Conservation (phyloP, 2,797 vertebrate genomes). For the Gymnocypris eckloni region DNA sequence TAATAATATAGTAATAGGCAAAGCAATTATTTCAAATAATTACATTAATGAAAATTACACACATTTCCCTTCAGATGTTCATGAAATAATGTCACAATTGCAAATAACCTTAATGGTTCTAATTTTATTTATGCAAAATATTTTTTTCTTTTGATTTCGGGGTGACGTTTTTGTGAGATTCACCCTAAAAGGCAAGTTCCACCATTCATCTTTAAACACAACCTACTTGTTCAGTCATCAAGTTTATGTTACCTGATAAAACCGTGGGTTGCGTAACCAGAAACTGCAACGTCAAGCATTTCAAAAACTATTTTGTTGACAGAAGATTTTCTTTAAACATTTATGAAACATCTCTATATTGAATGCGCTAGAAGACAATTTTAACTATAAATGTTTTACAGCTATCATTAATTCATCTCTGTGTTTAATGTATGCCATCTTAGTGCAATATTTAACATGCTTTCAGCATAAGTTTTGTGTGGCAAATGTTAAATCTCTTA, state of each 20-base stretch:
- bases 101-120: background rate
- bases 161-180: slow-evolving; percentile 23
- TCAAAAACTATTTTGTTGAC: slow-evolving; percentile 43
- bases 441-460: slow-evolving; percentile 76
- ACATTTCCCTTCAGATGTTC: background rate
- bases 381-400: slow-evolving; percentile 64
- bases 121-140: slow-evolving; percentile 4
- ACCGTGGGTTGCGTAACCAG: slow-evolving; percentile 23
- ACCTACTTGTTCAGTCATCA: slow-evolving; percentile 14
- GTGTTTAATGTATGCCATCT: slow-evolving; percentile 68
- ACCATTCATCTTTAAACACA: slow-evolving; percentile 1
- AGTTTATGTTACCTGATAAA: slow-evolving; percentile 30
- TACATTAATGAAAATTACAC: background rate
- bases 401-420: slow-evolving; percentile 61
- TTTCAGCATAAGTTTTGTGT: slow-evolving; percentile 63
- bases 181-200: slow-evolving; percentile 16
- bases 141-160: background rate
- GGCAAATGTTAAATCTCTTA: slow-evolving; percentile 53
- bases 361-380: slow-evolving; percentile 63
- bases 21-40: background rate
- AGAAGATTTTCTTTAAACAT: slow-evolving; percentile 41
- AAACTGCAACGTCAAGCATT: slow-evolving; percentile 41
- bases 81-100: slow-evolving; percentile 23
- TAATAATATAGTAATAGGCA: background rate
- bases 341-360: slow-evolving; percentile 59